Percentiles rank a stretch among this genome's conserved stretches.
These are phyloP conservation scores for Xiphorhynchus erythropygius DNA, from an alignment of 2,797 vertebrate genomes.

Conservation along the genomic window DNA sequence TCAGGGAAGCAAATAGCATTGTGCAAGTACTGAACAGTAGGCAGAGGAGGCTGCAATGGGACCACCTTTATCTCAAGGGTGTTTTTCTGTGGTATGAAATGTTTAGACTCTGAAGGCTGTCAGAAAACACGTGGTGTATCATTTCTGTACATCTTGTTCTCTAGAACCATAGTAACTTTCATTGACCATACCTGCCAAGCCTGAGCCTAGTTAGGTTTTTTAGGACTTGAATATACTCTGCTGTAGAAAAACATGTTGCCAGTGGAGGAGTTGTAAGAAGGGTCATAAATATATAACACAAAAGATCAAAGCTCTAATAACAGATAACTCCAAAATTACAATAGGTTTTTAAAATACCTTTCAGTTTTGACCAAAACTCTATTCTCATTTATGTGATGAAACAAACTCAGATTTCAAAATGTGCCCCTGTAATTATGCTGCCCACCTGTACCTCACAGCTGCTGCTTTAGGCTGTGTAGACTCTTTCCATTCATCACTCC, in stretches of 20 bases:
- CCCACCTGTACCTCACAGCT: neutral
- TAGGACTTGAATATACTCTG: neutral
- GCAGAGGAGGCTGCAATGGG: neutral
- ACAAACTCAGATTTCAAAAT: neutral
- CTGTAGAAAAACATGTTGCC: neutral
- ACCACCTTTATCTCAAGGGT: neutral
- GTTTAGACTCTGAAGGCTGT: neutral
- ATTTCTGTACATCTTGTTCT: neutral
- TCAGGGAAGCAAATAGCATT: neutral
- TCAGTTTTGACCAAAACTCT: neutral
- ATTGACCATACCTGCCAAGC: neutral
- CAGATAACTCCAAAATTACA: neutral
- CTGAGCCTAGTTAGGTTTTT: neutral
- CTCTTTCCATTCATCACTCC: neutral
- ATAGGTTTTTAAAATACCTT: neutral
- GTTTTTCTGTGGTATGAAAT: neutral
- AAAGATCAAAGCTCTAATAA: neutral
- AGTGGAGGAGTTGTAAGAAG: neutral
- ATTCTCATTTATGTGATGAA: neutral
- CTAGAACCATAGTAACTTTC: neutral
- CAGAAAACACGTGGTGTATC: neutral
- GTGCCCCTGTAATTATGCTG: neutral
- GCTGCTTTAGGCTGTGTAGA: neutral
- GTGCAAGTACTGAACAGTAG: neutral
- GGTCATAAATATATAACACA: neutral